Conservation (phyloP, 2,797 vertebrate species). For the Amblyopsis hoosieri region DNA sequence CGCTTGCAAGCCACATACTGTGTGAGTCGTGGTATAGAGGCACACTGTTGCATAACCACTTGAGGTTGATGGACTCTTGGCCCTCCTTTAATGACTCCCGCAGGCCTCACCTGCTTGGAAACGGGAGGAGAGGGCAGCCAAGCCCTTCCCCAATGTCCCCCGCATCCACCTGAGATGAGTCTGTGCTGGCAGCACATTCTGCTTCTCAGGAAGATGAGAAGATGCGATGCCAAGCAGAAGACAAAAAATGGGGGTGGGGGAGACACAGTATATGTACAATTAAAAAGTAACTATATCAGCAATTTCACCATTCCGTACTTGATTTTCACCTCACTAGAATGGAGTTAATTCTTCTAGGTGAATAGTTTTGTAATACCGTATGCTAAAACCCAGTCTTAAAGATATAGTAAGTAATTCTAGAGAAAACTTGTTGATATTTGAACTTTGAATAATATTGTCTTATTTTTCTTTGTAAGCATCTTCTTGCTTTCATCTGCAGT, state of each 20-base stretch:
- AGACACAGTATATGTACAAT: neutral
- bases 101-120: neutral
- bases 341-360: no score
- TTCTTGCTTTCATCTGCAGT: neutral
- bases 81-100: slow-evolving; percentile 3
- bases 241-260: neutral
- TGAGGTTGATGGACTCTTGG: neutral
- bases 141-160: neutral
- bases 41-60: neutral
- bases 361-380: no score
- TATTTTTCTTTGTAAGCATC: neutral
- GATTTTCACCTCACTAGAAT: no score
- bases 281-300: neutral
- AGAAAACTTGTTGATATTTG: no score
- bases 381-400: no score
- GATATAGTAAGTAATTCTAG: no score
- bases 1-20: no score
- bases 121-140: neutral
- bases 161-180: neutral
- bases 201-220: slow-evolving; percentile 1
- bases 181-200: slow-evolving; percentile 3
- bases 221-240: neutral
- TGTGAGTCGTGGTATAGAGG: neutral
- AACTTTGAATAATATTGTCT: no score
- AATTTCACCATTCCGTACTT: no score